These are phyloP conservation scores for Athene cunicularia DNA, from an alignment of 2,113 vertebrate genomes.

Conservation along the genomic window DNA sequence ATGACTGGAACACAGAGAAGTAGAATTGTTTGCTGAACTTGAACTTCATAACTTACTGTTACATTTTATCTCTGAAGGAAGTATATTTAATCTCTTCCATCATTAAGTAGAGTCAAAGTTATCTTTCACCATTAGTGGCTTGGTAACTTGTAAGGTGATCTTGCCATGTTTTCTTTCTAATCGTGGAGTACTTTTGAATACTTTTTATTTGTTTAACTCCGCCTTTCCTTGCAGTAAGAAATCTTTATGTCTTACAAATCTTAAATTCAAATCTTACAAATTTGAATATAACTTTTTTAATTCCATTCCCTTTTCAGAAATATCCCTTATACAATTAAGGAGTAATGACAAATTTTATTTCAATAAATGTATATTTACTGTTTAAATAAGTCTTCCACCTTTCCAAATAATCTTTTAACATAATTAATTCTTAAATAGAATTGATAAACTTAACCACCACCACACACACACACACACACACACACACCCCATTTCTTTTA, in stretches of 20 bases:
- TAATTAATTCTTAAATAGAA: not conserved
- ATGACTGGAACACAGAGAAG: not conserved
- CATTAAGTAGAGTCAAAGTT: not conserved
- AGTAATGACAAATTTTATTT: not conserved
- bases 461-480: no score
- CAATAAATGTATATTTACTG: not conserved
- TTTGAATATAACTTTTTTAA: not conserved
- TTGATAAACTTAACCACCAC: not conserved
- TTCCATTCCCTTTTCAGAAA: not conserved
- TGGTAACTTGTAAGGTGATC: not conserved
- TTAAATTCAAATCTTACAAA: not conserved
- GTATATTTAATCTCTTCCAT: not conserved
- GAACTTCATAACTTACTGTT: not conserved
- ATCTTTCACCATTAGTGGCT: not conserved
- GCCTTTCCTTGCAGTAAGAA: not conserved
- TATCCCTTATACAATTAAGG: not conserved
- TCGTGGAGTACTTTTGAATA: not conserved
- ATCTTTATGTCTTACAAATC: not conserved
- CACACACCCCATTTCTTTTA: not conserved
- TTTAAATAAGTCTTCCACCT: not conserved
- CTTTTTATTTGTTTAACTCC: not conserved
- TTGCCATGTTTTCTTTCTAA: not conserved
- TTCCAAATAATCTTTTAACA: not conserved
- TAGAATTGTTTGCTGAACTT: not conserved
- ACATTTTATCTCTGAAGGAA: not conserved